Evolutionary conservation across 2,888 invertebrate species (phyloP), one percentile per base, ranked within the genome.

Genomic region (Drosophila lutescens): DNA sequence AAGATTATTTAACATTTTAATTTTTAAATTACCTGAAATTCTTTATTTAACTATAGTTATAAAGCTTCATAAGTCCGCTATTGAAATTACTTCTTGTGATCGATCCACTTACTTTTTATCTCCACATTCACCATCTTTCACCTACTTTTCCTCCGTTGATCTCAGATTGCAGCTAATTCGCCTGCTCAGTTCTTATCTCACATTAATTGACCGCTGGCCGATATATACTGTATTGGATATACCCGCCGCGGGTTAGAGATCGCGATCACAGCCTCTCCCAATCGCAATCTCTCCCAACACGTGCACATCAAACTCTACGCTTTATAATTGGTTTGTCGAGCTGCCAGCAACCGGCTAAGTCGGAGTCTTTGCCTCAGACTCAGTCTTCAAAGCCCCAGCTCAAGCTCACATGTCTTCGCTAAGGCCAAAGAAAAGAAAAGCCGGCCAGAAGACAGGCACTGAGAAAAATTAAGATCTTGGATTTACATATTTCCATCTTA

Each of bases 311-410:
- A 76, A 74, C 76, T 78, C 76, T 60, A 50, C 47, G 78, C 85
- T 69, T 74, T 79, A 78, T 85, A 82, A 82, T 82, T 82, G 85
- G 82, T 85, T 85, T 85, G 82, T 76, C 82, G 73, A 77, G 61
- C 74, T 73, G 61, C 56, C 68, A 74, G 69, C 72, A 77, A 70
- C 75, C 66, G 79, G 75, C 80, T 76, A 61, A 67, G 67, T 66
- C 53, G 53, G 15, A 53, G 58, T 53, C 53, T 59, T 41, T 41
- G 58, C 53, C 20, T 59, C 58, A 32, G 53, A 59, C 32, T 59
- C 69, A 69, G 71, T 63, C 61, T 47, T 43, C 46, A 47, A 56
- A 66, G 32, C 55, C 36, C 20, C 59, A 36, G 41, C 58, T 54
- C 53, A 66, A 46, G 61, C 50, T 53, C 67, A 59, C 65, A 46